These are phyloP conservation scores for Typhlomys cinereus DNA, from an alignment of 2,113 vertebrate species.

Conservation along the genomic window DNA sequence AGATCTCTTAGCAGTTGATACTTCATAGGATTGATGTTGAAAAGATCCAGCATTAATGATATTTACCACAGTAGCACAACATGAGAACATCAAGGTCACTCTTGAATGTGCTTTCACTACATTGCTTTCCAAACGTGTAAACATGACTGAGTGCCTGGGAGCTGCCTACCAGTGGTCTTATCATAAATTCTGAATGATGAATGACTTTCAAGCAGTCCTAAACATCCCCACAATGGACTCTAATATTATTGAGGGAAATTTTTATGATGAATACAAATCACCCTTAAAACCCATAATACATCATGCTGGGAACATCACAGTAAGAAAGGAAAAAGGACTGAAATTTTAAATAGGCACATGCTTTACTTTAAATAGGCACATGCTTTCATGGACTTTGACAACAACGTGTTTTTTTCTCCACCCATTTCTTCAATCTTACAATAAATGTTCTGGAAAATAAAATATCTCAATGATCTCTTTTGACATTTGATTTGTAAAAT, in stretches of 20 bases:
- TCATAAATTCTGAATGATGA: constrained; percentile 68
- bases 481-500: constrained; percentile 14
- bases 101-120: constrained; percentile 6
- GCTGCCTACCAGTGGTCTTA: constrained; percentile 35
- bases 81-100: constrained; percentile 52
- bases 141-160: constrained; percentile 57
- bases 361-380: constrained; percentile 46
- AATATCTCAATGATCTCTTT: constrained; percentile 6
- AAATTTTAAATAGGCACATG: constrained; percentile 49
- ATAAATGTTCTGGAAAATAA: constrained; percentile 42
- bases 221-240: constrained; percentile 53
- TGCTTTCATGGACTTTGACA: constrained; percentile 30
- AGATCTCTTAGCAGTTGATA: constrained; percentile 34
- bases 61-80: constrained; percentile 42
- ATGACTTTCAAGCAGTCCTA: constrained; percentile 58
- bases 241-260: constrained; percentile 67
- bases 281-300: constrained; percentile 52
- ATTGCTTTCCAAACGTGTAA: constrained; percentile 52
- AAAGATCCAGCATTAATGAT: constrained; percentile 12
- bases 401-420: not conserved
- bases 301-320: constrained; percentile 61
- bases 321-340: constrained; percentile 55
- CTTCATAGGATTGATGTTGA: constrained; percentile 46
- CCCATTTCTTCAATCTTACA: not conserved
- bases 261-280: constrained; percentile 76